Conservation (phyloP, 2,797 vertebrate genomes). For the Dallia pectoralis region DNA sequence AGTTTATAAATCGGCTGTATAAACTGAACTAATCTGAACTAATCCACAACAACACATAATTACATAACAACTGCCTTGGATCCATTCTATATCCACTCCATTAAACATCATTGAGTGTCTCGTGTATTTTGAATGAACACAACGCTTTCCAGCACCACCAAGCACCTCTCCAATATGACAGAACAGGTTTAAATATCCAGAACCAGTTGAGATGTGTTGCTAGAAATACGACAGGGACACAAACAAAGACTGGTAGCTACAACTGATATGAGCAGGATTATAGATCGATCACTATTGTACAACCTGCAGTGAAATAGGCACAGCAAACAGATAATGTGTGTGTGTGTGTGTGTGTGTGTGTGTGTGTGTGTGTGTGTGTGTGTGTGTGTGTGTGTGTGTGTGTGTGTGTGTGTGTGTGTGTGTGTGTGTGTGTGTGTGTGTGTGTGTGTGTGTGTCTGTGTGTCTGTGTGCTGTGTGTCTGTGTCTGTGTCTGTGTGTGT, state of each 20-base stretch:
- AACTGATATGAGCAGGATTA: background rate
- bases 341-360: slow-evolving; percentile 8
- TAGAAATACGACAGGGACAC: background rate
- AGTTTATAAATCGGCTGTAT: no score
- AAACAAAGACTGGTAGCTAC: background rate
- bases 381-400: slow-evolving; percentile 17
- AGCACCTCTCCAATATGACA: slow-evolving; percentile 12
- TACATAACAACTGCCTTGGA: no score
- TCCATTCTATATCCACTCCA: no score
- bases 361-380: slow-evolving; percentile 20
- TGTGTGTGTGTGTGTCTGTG: slow-evolving; percentile 17
- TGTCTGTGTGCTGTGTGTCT: no score
- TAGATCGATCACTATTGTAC: background rate
- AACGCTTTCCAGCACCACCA: background rate
- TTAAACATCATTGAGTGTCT: background rate
- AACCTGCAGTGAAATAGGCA: background rate
- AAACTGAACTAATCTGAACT: no score
- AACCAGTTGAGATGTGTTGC: background rate
- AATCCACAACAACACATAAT: no score
- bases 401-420: no score
- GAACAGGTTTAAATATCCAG: background rate
- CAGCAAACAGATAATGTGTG: background rate
- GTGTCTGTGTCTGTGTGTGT: slow-evolving; percentile 15
- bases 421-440: slow-evolving; percentile 5
- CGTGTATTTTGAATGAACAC: background rate